These are phyloP conservation scores for Pollenia griseotomentosa DNA, from an alignment of 2,888 invertebrate genomes.

Conservation along the genomic window DNA sequence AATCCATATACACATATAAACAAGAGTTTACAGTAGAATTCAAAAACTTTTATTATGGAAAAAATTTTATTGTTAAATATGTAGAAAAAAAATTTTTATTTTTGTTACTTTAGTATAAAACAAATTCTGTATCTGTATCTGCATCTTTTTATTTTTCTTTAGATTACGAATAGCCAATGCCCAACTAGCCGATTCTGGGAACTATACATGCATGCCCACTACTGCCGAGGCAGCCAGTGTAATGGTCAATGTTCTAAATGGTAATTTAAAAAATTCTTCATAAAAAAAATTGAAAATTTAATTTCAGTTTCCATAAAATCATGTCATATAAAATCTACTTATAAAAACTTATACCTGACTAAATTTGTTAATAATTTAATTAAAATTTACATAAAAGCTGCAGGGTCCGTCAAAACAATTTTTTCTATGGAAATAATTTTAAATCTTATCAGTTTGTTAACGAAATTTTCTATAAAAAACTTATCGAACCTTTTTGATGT, in stretches of 20 bases:
- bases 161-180: constrained; percentile 90
- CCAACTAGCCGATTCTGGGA: constrained; percentile 91
- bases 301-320: neutral
- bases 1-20: neutral
- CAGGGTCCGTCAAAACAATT: too few relatives aligned
- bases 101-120: neutral
- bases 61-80: neutral
- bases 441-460: too few relatives aligned
- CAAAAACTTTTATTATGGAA: neutral
- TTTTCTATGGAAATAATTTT: too few relatives aligned
- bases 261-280: constrained; percentile 85
- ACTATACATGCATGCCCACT: constrained; percentile 95
- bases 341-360: constrained; percentile 25
- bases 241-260: constrained; percentile 95
- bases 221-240: constrained; percentile 93
- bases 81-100: neutral
- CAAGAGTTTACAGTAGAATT: constrained; percentile 5
- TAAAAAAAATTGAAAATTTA: constrained; percentile 2
- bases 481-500: too few relatives aligned
- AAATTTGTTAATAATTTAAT: constrained; percentile 34
- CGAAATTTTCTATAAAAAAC: too few relatives aligned
- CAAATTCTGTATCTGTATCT: neutral
- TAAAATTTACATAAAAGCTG: constrained; percentile 11
- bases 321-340: constrained; percentile 28
- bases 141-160: constrained; percentile 27